Conservation (phyloP, 2,888 invertebrate species). For the Lepetodrilus schrolli region DNA sequence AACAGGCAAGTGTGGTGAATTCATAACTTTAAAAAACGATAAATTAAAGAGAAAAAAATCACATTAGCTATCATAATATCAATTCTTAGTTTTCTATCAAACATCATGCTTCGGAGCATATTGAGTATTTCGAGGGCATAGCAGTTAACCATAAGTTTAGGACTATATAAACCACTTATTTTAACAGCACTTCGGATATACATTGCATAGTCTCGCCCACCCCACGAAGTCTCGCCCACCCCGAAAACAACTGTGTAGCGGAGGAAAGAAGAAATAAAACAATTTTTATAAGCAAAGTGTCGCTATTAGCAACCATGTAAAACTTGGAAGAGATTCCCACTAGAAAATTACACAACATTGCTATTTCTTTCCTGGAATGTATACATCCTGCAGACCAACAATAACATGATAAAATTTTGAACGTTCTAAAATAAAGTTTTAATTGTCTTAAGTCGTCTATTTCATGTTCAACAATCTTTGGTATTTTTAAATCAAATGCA, state of each 20-base stretch:
- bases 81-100: no score
- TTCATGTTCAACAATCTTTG: constrained; percentile 18
- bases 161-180: no score
- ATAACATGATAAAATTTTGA: neutral
- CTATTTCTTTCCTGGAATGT: neutral
- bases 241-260: neutral
- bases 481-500: neutral
- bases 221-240: neutral
- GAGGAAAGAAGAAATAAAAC: neutral
- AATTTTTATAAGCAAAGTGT: constrained; percentile 6
- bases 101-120: no score
- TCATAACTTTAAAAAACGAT: neutral
- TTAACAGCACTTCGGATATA: no score
- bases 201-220: no score
- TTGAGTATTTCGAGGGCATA: no score
- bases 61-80: no score
- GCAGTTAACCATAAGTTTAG: no score
- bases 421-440: neutral
- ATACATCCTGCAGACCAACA: neutral
- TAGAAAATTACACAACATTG: neutral
- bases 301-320: neutral
- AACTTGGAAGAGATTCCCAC: neutral
- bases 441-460: neutral
- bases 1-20: neutral
- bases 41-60: neutral